Conservation (phyloP, 2,888 invertebrate genomes). For the Trissonchulus latispiculum region DNA sequence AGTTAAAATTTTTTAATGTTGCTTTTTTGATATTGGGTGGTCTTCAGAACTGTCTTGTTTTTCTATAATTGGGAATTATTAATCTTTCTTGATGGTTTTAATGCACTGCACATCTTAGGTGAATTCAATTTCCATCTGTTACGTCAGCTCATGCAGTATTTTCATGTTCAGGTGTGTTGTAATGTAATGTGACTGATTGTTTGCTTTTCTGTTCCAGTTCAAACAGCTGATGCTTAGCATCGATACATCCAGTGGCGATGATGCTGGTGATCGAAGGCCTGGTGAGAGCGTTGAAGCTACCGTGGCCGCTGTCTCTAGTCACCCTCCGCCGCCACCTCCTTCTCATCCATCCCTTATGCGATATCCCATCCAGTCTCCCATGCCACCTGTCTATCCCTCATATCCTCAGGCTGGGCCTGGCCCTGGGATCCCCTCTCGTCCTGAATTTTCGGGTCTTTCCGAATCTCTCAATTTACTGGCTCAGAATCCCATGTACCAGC, state of each 20-base stretch:
- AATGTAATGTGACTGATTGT: too few relatives aligned
- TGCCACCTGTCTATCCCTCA: background rate
- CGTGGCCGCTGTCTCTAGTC: background rate
- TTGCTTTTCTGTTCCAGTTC: constrained; percentile 18
- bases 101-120: too few relatives aligned
- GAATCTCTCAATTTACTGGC: background rate
- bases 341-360: background rate
- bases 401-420: background rate
- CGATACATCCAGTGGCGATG: constrained; percentile 2
- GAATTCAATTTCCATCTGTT: too few relatives aligned
- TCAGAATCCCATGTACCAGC: background rate
- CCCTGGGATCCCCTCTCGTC: background rate
- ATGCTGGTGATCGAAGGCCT: background rate
- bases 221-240: constrained; percentile 20
- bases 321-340: background rate
- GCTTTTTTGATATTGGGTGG: too few relatives aligned
- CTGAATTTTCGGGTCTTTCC: background rate
- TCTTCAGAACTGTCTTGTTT: too few relatives aligned
- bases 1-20: too few relatives aligned
- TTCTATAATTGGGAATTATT: too few relatives aligned
- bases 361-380: background rate
- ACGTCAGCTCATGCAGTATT: too few relatives aligned
- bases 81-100: too few relatives aligned
- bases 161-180: too few relatives aligned
- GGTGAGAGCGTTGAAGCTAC: background rate